Evolutionary conservation across 1,140 invertebrate genomes (phyloP), one percentile per base, ranked within the genome.

Genomic region (Pteromalus puparum): DNA sequence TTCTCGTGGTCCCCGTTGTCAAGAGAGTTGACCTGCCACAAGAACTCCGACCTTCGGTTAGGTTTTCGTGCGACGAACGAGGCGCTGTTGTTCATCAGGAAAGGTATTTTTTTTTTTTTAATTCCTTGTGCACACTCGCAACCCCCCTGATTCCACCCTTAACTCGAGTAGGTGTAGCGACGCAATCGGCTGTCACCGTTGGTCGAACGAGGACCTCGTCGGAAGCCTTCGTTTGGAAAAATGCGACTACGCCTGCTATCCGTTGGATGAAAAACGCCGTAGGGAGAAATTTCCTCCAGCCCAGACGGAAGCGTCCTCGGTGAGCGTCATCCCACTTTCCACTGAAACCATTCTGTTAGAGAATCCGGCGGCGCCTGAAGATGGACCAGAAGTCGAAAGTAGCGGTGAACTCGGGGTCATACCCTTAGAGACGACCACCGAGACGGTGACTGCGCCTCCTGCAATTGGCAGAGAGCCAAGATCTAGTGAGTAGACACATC

Each of bases 11-110:
- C 1, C 96, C 96, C 15, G 91, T 94, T 9, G 94, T 95, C 28
- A 91, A 94, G 76, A 91, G 94, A 87, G 90, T 93, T 88, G 93
- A 92, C 86, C 80, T 90, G 24, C 87, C 91, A 0, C 90, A 94
- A 88, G 94, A 94, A 18, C 92, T 94, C 21, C 93, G 93, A 73
- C 95, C 95, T 9, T 90, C 93, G 7, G 94, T 96, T 0, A 94
- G 94, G 87, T 97, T 97, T 88, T 94, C 94, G 82, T 97, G 96
- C 89, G 94, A 96, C 87, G 90, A 91, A 38, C 90, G 93, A 21
- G 95, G 95, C 3, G 96, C 95, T 2, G 93, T 94, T 61, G 93
- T 97, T 18, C 94, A 95, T 88, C 96, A 96, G 90, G 95, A 97
- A 87, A 93, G 95, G 78, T 76, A 70, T 13, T 30, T 74, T 24